Base-by-base conservation (phyloP, 2,113 vertebrate species). In the Puntigrus tetrazona region DNA sequence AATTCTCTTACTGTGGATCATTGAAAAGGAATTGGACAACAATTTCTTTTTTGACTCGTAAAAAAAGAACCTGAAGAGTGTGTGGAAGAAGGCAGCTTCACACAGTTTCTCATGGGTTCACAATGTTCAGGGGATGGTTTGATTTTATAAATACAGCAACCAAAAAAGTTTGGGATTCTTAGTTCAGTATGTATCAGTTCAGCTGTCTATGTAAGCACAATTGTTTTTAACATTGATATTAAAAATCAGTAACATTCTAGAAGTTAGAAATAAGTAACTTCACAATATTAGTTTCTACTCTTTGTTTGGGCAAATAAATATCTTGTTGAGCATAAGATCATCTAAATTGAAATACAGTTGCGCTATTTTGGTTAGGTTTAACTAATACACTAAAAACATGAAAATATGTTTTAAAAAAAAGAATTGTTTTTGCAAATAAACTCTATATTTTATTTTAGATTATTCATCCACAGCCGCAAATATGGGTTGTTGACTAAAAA, bases 1-100 rank as follows among this genome's bases (percentile, higher is more conserved):
- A 52, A 76, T 76, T 76, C 47, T 52, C 27, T 76, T 55, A 76
- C 47, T 76, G 45, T 55, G 69, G 69, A 38, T 72, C n/a, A 43
- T n/a, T 43, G 69, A 72, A 43, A 43, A 6, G 69, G 38, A 27
- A 25, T 25, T 3, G 11, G 69, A 73, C n/a, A 43, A 72, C 22
- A 73, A 45, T 45, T 43, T n/a, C n/a, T 38, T 43, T n/a, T 43
- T 45, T 25, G 3, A 13, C 5, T 27, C 4, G 43, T 27, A 27
- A 73, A 43, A 25, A 0, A 7, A 22, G 14, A 43, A 25, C 5
- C 22, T 43, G 2, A 43, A 43, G 36, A 25, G 36, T 5, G 36
- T 7, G 69, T 72, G 69, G 69, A 41, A 25, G 69, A 25, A 25
- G 10, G 69, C 38, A 45, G 20, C 20, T 41, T 70, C 7, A 70